Conservation (phyloP, 1,140 invertebrate genomes). For the Eubasilissa regina region DNA sequence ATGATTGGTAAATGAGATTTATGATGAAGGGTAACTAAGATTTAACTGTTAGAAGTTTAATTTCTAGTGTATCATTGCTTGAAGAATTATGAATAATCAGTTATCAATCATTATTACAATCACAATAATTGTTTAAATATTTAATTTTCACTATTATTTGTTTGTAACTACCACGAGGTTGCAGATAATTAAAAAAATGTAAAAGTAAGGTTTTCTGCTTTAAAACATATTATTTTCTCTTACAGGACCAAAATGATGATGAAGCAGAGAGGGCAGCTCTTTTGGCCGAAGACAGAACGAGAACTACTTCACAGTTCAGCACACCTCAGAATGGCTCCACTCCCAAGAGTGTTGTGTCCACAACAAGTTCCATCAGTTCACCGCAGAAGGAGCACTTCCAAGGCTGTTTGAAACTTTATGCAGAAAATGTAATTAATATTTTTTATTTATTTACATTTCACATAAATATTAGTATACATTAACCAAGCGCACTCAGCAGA, state of each 20-base stretch:
- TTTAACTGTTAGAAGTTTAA: too few relatives aligned
- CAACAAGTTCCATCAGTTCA: constrained; percentile 66
- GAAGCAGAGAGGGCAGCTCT: constrained; percentile 71
- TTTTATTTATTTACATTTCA: constrained; percentile 18
- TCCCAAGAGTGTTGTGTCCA: constrained; percentile 58
- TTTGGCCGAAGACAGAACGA: constrained; percentile 67
- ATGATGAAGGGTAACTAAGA: too few relatives aligned
- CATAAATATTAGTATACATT: background rate
- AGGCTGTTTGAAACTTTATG: constrained; percentile 79
- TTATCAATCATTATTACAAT: too few relatives aligned
- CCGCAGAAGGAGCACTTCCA: constrained; percentile 78
- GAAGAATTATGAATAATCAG: too few relatives aligned
- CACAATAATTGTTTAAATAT: background rate
- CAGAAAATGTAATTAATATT: constrained; percentile 75
- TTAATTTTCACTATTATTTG: background rate
- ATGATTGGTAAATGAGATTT: too few relatives aligned
- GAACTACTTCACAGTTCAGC: constrained; percentile 62
- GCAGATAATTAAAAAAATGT: background rate
- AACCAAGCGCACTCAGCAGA: too few relatives aligned
- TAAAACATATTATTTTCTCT: background rate
- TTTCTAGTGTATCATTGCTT: too few relatives aligned
- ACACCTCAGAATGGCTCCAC: constrained; percentile 63
- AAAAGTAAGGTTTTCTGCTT: background rate
- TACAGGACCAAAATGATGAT: constrained; percentile 71
- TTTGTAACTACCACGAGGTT: too few relatives aligned